Evolutionary conservation across 2,797 vertebrate genomes (phyloP), one percentile per base, ranked within the genome.

Genomic region (Megalops cyprinoides): DNA sequence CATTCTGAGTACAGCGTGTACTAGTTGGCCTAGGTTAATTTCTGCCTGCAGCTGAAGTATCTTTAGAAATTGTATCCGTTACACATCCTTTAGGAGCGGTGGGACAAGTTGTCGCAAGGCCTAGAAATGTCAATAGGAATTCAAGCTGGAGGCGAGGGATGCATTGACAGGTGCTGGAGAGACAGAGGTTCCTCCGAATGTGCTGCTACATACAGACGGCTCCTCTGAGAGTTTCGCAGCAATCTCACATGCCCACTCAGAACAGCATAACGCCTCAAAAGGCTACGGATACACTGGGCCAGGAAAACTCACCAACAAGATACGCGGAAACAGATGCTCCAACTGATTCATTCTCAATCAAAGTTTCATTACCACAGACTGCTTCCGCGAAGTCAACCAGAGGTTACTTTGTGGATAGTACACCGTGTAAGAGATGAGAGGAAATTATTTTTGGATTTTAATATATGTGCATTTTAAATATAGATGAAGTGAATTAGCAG

Each of bases 101-200:
- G 53, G 34, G 69, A 74, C 51, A 20, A 12, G 31, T 6, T 51
- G 31, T 28, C 44, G 42, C 58, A 49, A 79, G 77, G 58, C 77
- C 58, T 69, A 79, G 58, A 73, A 79, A 74, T 51, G 62, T 79
- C 78, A 79, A 79, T 56, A 42, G 69, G 62, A 79, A 79, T 79
- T 55, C 73, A 9, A 49, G 37, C 14, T 3, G 62, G 28, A 34
- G 39, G 77, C 44, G 44, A 48, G 39, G 25, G 42, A 60, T n/a
- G 7, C 58, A 65, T 8, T 23, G 77, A 46, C 42, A 39, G 10
- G 25, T 0, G 46, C 60, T 23, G 60, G 18, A 42, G 60, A 20
- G 58, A 48, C 25, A 3, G 2, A 3, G 44, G n/a, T 4, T 74
- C 44, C 44, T 1, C 10, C 23, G 10, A 48, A 44, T 3, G 42